Conservation (phyloP, 2,888 invertebrate species). For the Deroplatys truncata region DNA sequence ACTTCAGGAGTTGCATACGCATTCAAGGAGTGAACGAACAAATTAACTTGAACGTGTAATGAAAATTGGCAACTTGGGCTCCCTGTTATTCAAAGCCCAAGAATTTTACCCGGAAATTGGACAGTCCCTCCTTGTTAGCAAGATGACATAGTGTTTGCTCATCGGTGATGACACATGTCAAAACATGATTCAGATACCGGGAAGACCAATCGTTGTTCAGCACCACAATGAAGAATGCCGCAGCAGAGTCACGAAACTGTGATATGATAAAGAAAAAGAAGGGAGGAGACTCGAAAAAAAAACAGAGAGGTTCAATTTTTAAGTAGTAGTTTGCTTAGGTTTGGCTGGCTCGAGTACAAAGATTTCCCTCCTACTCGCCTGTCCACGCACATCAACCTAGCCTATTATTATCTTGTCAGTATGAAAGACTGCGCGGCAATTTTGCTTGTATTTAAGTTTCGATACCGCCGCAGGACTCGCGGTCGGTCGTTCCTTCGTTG, state of each 20-base stretch:
- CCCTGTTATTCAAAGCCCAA: not conserved
- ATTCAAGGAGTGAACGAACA: no score
- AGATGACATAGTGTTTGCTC: not conserved
- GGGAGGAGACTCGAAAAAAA: not conserved
- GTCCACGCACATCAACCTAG: constrained; percentile 19
- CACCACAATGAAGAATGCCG: not conserved
- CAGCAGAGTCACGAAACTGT: not conserved
- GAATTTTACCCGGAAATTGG: not conserved
- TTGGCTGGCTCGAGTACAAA: not conserved
- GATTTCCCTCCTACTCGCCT: constrained; percentile 18
- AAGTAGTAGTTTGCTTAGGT: constrained; percentile 24
- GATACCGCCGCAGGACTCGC: not conserved
- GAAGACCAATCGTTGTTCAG: not conserved
- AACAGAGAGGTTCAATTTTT: constrained; percentile 18
- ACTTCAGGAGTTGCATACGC: no score
- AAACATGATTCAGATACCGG: not conserved
- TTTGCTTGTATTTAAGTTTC: constrained; percentile 25
- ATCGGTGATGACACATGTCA: not conserved
- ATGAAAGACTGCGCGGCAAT: constrained; percentile 18
- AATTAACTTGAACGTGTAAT: not conserved
- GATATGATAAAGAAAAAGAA: not conserved
- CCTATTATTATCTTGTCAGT: constrained; percentile 25
- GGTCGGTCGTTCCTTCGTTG: not conserved
- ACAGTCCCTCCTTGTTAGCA: not conserved
- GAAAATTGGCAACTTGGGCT: not conserved